Percentiles rank a stretch among this genome's conserved stretches.
Evolutionary conservation across 2,113 vertebrate genomes (phyloP).

Genomic region (Boulengeromyrus knoepffleri): DNA sequence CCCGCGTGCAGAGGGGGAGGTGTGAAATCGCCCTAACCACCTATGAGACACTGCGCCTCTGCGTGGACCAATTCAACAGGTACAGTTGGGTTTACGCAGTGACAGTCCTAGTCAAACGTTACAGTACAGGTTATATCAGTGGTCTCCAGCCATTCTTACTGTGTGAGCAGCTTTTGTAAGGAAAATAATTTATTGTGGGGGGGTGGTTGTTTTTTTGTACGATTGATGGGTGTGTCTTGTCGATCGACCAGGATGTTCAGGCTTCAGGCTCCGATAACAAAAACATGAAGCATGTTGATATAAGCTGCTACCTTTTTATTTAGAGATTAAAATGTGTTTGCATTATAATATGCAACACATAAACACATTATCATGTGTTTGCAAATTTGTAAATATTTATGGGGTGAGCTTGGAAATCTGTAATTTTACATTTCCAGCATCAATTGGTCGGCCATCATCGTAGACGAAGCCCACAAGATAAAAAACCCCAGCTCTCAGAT

Average conservation of each 20-base stretch:
- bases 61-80: conserved; percentile 85
- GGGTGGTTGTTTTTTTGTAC: not conserved
- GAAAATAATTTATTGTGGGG: not conserved
- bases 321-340: not conserved
- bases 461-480: conserved; percentile 91
- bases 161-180: not conserved
- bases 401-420: not conserved
- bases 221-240: not conserved
- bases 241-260: not conserved
- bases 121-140: not conserved
- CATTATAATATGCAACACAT: not conserved
- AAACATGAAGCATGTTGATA: not conserved
- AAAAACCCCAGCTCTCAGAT: conserved; percentile 89
- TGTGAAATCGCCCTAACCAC: conserved; percentile 86
- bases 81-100: conserved; percentile 37
- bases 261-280: not conserved
- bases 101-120: not conserved
- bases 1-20: conserved; percentile 76
- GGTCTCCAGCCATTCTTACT: not conserved
- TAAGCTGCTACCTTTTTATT: not conserved
- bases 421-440: conserved; percentile 52
- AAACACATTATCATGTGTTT: not conserved
- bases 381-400: not conserved
- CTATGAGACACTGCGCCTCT: conserved; percentile 79
- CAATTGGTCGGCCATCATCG: conserved; percentile 84